Evolutionary conservation across 1,140 invertebrate species (phyloP), one percentile per base, ranked within the genome.

Genomic region (Periplaneta americana): DNA sequence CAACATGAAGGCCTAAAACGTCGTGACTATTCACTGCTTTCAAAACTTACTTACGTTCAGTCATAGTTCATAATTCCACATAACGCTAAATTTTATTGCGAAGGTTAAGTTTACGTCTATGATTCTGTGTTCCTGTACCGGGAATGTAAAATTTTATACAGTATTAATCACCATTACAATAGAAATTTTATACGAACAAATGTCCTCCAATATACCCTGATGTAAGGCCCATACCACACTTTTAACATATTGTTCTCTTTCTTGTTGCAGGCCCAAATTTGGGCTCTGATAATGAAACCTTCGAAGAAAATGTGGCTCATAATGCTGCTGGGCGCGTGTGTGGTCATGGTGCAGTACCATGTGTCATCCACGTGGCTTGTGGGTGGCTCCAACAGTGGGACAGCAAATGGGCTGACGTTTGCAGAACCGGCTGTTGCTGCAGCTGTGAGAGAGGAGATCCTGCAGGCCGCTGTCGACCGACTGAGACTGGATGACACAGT

Each of bases 251-350:
- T 66, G n/a, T 78, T 78, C 28, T 22, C 18, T 78, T 34, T 57
- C 39, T 32, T 78, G 32, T 78, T 78, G 13, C 35, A 78, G 76
- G n/a, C 5, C 10, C 11, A 5, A 8, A n/a, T 3, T 31, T 66
- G 77, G n/a, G 33, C n/a, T n/a, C n/a, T 33, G 8, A 34, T 32
- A 35, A 82, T 82, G 82, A 82, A 75, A 32, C 82, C 4, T 1
- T 80, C 78, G 17, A 80, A 79, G 78, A 80, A 48, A 32, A 33
- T 82, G 57, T 82, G 82, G 82, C 34, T 82, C 22, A 34, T 82
- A 31, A 75, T 82, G 35, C 31, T 79, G 32, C 32, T 82, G 34
- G 74, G 4, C 34, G 78, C 57, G 15, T 82, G 78, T 48, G 34
- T 80, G 11, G 31, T 82, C 39, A 0, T 82, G n/a, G 57, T 80